Conservation (phyloP, 1,140 invertebrate genomes). For the Arctopsyche grandis region DNA sequence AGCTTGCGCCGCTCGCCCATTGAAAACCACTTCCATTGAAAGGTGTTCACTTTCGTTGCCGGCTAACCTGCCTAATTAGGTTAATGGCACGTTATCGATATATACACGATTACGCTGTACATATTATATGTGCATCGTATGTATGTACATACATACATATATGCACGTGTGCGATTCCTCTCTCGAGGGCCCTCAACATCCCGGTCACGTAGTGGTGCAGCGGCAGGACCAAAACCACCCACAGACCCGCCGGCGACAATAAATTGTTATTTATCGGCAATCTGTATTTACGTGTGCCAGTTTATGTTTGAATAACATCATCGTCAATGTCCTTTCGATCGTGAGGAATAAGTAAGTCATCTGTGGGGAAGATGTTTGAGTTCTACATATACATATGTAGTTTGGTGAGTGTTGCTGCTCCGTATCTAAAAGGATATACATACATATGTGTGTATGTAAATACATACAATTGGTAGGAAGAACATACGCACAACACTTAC, state of each 20-base stretch:
- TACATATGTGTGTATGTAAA: too few species aligned
- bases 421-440: too few species aligned
- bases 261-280: not conserved
- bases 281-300: not conserved
- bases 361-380: too few species aligned
- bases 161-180: not conserved
- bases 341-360: not conserved
- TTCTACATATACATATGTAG: too few species aligned
- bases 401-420: too few species aligned
- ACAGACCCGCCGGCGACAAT: not conserved
- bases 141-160: too few species aligned
- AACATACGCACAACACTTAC: too few species aligned
- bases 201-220: not conserved
- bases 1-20: constrained; percentile 29
- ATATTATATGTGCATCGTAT: too few species aligned
- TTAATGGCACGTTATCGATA: constrained; percentile 32
- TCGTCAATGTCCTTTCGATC: not conserved
- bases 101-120: too few species aligned
- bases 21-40: constrained; percentile 40
- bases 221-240: not conserved
- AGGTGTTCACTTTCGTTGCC: constrained; percentile 39
- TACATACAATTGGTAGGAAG: too few species aligned
- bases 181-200: not conserved
- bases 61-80: constrained; percentile 31
- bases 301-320: not conserved